phyloP scores from a whole-genome alignment of 53 echinoderm and acorn worm genomes.

The Mesocentrotus franciscanus region DNA sequence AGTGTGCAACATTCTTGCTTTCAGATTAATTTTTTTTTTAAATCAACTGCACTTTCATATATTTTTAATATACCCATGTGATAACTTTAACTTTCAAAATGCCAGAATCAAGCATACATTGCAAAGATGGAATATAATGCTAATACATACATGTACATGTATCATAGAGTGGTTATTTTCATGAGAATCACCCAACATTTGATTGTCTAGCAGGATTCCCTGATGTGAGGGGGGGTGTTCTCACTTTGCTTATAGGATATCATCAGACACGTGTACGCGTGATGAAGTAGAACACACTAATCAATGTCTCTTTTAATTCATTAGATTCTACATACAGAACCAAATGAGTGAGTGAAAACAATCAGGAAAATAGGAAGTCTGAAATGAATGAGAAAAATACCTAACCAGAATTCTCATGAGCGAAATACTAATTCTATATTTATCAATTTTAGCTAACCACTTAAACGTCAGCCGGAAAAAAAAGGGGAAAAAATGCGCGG shows the following conservation, averaged over 20 bases:
- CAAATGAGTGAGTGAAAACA: background rate
- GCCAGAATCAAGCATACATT: too few species aligned
- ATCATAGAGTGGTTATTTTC: background rate
- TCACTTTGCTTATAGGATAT: too few species aligned
- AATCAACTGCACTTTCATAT: background rate
- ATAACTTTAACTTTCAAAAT: background rate
- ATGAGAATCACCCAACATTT: too few species aligned
- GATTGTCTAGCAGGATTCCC: too few species aligned
- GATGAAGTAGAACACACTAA: background rate
- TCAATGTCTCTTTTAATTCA: background rate
- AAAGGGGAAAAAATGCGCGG: background rate
- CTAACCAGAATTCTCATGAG: conserved; percentile 50
- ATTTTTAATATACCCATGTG: background rate
- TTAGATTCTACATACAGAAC: background rate
- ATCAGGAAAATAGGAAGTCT: conserved; percentile 9
- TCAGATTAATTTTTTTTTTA: too few species aligned
- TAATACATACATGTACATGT: background rate
- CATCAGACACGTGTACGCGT: too few species aligned
- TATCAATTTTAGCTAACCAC: conserved; percentile 52
- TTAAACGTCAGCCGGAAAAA: background rate
- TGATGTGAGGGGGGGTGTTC: too few species aligned
- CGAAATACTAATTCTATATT: conserved; percentile 36
- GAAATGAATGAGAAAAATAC: conserved; percentile 8
- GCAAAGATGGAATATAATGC: too few species aligned
- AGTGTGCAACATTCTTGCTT: too few species aligned